Percentiles rank a stretch among this genome's conserved stretches.
Evolutionary conservation across 2,113 vertebrate genomes (phyloP).

Genomic region (Passer montanus): DNA sequence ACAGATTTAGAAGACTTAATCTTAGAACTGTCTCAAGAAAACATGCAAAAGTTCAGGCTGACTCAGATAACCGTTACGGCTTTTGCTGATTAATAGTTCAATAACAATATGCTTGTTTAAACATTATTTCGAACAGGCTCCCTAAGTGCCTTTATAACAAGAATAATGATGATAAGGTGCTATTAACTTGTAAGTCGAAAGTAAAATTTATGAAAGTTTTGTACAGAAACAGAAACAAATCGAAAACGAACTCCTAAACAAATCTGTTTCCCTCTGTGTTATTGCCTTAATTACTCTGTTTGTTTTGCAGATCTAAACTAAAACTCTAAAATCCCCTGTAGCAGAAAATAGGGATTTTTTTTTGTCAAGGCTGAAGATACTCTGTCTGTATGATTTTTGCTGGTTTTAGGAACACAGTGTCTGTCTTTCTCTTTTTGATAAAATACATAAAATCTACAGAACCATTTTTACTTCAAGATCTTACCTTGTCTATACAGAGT

Average conservation of each 20-base stretch:
- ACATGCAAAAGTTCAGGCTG: slow-evolving; percentile 45
- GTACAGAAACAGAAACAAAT: background rate
- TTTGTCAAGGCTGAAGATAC: background rate
- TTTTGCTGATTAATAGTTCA: slow-evolving; percentile 39
- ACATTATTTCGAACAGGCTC: background rate
- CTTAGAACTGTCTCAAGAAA: slow-evolving; percentile 43
- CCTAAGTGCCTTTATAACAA: background rate
- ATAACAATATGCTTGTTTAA: slow-evolving; percentile 31
- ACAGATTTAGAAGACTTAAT: slow-evolving; percentile 38
- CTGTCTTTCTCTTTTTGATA: background rate
- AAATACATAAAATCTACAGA: background rate
- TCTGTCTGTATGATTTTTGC: background rate
- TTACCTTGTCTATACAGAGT: background rate
- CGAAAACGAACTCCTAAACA: background rate
- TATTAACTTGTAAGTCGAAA: slow-evolving; percentile 4
- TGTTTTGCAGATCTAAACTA: background rate
- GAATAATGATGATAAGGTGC: background rate
- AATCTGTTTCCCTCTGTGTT: background rate
- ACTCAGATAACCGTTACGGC: background rate
- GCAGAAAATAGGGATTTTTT: background rate
- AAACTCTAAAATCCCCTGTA: background rate
- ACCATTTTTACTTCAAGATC: background rate
- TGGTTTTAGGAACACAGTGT: background rate
- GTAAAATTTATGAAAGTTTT: background rate
- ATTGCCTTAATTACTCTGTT: background rate